Percentiles rank a stretch among this genome's conserved stretches.
These are phyloP conservation scores for Muscicapa striata DNA, from an alignment of 2,797 vertebrate species.

Conservation along the genomic window DNA sequence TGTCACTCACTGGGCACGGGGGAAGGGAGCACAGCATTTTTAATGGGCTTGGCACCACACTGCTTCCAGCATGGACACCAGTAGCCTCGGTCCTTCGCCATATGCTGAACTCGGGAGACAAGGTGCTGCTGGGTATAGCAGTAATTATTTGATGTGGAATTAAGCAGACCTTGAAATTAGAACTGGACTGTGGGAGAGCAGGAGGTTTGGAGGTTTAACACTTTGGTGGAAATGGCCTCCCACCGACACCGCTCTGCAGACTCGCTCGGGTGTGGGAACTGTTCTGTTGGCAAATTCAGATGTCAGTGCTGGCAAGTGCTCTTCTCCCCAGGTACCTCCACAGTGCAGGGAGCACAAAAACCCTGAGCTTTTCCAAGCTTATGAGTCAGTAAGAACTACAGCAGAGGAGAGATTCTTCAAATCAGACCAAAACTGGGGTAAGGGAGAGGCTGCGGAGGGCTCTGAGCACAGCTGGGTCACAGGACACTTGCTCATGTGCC, in stretches of 20 bases:
- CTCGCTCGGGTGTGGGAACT: neutral
- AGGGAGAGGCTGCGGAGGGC: neutral
- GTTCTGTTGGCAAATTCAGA: slow-evolving; percentile 45
- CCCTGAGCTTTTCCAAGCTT: neutral
- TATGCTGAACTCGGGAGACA: slow-evolving; percentile 92
- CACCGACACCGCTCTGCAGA: neutral
- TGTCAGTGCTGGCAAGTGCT: slow-evolving; percentile 30
- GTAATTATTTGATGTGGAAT: slow-evolving; percentile 97
- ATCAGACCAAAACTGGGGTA: neutral
- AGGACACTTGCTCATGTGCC: accelerated
- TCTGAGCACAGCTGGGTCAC: neutral
- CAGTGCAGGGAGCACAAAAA: neutral
- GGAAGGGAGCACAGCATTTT: slow-evolving; percentile 73
- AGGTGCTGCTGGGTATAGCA: slow-evolving; percentile 89
- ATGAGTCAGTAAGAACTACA: neutral
- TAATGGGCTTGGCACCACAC: slow-evolving; percentile 82
- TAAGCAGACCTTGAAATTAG: slow-evolving; percentile 99
- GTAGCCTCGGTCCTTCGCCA: slow-evolving; percentile 88
- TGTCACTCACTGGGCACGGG: slow-evolving; percentile 84
- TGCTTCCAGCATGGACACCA: slow-evolving; percentile 89
- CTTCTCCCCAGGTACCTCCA: neutral
- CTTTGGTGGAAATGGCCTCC: slow-evolving; percentile 71
- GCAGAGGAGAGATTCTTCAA: neutral
- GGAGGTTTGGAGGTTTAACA: slow-evolving; percentile 76
- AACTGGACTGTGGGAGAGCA: slow-evolving; percentile 84